Percentiles rank a stretch among this genome's conserved stretches.
phyloP scores from a whole-genome alignment of 2,113 vertebrate species.

The Platycercus adscitus region DNA sequence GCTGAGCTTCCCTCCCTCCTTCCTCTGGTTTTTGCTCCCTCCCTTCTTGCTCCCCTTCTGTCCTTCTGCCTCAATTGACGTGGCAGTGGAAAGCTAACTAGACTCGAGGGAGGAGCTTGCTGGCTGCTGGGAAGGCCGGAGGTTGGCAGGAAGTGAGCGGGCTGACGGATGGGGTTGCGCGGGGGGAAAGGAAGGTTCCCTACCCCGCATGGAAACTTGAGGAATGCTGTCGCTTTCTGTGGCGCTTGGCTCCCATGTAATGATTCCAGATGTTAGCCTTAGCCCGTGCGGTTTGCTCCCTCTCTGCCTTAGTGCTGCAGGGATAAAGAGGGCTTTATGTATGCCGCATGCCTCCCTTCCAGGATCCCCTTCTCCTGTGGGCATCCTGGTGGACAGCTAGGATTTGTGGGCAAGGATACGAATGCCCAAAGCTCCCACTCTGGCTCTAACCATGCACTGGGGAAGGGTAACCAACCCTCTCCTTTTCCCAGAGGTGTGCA shows the following conservation, averaged over 20 bases:
- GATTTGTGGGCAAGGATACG: background rate
- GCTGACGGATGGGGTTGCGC: conserved; percentile 77
- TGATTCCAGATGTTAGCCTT: conserved; percentile 93
- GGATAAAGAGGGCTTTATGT: conserved; percentile 81
- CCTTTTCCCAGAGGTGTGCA: background rate
- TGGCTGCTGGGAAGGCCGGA: conserved; percentile 85
- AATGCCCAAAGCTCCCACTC: background rate
- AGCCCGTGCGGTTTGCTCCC: conserved; percentile 52
- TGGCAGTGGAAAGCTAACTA: conserved; percentile 89
- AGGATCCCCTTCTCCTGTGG: background rate
- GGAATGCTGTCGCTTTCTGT: conserved; percentile 87
- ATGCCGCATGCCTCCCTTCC: background rate
- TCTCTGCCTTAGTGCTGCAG: conserved; percentile 77
- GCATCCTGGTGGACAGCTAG: background rate
- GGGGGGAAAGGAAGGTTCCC: conserved; percentile 79
- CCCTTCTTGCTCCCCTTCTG: conserved; percentile 70
- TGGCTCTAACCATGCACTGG: background rate
- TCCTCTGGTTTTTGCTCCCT: conserved; percentile 64
- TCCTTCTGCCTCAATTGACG: conserved; percentile 86
- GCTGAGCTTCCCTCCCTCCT: conserved; percentile 55
- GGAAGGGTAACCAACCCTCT: background rate
- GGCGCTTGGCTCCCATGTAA: conserved; percentile 81
- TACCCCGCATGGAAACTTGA: conserved; percentile 82
- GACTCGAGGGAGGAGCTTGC: conserved; percentile 84
- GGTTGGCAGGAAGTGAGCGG: conserved; percentile 87